phyloP scores from a whole-genome alignment of 2,113 vertebrate genomes.

The Engraulis encrasicolus region DNA sequence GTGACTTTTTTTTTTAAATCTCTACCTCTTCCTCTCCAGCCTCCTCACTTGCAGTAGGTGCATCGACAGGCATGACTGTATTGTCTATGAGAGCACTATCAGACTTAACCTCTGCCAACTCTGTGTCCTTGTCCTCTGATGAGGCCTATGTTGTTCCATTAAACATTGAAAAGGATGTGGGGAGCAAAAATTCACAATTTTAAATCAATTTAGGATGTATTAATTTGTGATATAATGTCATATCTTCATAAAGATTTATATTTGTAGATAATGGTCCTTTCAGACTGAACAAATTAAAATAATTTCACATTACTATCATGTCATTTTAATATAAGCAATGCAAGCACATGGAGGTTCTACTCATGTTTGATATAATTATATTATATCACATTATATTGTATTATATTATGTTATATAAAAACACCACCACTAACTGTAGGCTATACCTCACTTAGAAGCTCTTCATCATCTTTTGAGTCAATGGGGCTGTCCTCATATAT shows the following conservation, averaged over 20 bases:
- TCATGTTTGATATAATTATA: background rate
- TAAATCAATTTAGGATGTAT: too few relatives aligned
- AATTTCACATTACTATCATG: too few relatives aligned
- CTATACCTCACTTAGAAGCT: conserved; percentile 15
- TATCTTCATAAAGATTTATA: background rate
- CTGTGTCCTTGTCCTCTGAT: background rate
- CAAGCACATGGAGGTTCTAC: background rate
- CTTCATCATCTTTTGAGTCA: conserved; percentile 1
- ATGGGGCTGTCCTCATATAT: background rate
- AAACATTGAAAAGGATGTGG: background rate
- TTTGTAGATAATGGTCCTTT: background rate
- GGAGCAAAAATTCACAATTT: background rate
- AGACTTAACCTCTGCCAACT: background rate
- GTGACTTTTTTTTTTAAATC: background rate
- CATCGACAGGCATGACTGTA: background rate
- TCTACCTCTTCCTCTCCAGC: conserved; percentile 3
- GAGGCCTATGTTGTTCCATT: background rate
- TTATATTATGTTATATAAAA: background rate
- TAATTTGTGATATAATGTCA: background rate
- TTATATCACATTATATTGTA: background rate
- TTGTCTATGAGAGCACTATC: background rate
- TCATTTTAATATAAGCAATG: background rate
- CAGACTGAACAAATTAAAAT: too few relatives aligned
- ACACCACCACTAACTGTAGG: background rate
- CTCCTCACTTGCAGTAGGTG: background rate